phyloP scores from a whole-genome alignment of 2,888 invertebrate species.

The Plagodis pulveraria region DNA sequence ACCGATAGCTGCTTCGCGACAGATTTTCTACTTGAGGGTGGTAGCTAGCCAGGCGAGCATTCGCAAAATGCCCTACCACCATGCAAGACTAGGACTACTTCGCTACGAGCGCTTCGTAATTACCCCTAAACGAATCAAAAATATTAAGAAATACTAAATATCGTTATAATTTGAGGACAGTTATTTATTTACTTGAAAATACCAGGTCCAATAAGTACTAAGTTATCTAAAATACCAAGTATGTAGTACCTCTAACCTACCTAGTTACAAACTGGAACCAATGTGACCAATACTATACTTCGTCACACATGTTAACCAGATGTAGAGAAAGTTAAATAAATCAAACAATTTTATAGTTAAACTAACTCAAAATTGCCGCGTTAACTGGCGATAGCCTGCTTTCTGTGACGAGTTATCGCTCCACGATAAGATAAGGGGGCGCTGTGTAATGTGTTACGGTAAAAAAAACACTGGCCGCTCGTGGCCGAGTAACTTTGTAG shows the following conservation, averaged over 20 bases:
- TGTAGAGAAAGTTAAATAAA: conserved; percentile 25
- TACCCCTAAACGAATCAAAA: too few relatives aligned
- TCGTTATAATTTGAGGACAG: too few relatives aligned
- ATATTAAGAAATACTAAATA: too few relatives aligned
- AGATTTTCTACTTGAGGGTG: too few relatives aligned
- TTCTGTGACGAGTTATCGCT: conserved; percentile 25
- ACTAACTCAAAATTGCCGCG: conserved; percentile 26
- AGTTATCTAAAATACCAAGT: too few relatives aligned
- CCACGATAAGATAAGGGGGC: conserved; percentile 15
- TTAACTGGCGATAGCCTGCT: conserved; percentile 21
- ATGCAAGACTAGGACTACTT: too few relatives aligned
- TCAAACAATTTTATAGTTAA: conserved; percentile 28
- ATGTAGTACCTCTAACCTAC: background rate
- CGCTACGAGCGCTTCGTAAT: too few relatives aligned
- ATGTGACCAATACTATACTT: conserved; percentile 7
- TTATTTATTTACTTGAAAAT: too few relatives aligned
- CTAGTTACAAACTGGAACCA: conserved; percentile 10
- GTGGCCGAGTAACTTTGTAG: background rate
- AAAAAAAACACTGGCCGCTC: conserved; percentile 15
- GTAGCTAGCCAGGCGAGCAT: too few relatives aligned
- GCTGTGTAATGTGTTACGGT: conserved; percentile 17
- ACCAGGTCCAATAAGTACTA: too few relatives aligned
- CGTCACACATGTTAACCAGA: conserved; percentile 22
- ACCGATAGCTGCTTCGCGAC: too few relatives aligned
- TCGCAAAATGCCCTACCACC: too few relatives aligned